These are phyloP conservation scores for Caenorhabditis sp. DNA, from an alignment of 2,888 invertebrate genomes.

Conservation along the genomic window DNA sequence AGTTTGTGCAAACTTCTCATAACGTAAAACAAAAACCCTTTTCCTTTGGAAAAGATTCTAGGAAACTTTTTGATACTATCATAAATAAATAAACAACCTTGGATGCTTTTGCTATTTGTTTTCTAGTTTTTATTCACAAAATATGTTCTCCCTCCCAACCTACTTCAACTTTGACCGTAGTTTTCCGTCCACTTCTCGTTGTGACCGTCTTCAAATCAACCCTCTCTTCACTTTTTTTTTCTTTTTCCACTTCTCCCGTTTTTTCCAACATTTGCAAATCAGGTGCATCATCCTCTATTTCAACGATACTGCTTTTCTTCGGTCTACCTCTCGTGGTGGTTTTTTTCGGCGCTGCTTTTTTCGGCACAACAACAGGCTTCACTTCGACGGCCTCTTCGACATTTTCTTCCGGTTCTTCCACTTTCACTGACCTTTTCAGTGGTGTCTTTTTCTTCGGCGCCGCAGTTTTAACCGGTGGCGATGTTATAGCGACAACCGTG, in stretches of 20 bases:
- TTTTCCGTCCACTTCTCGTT: background rate
- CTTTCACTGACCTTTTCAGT: background rate
- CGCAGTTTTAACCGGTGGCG: slow-evolving; percentile 2
- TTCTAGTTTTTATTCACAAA: too few relatives aligned
- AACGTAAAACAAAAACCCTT: too few relatives aligned
- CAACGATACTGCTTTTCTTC: background rate
- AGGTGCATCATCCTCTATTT: background rate
- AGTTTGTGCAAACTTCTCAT: too few relatives aligned
- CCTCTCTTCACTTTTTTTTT: background rate
- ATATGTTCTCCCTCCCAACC: background rate
- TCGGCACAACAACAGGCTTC: background rate
- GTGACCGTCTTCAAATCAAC: background rate
- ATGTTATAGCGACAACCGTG: background rate
- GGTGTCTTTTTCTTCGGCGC: slow-evolving; percentile 1
- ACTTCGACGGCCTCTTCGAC: slow-evolving; percentile 11
- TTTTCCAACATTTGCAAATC: background rate
- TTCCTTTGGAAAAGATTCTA: too few relatives aligned
- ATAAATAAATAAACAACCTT: background rate
- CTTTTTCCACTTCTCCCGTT: background rate
- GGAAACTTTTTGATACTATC: background rate
- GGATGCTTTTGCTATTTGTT: too few relatives aligned
- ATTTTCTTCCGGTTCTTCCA: slow-evolving; percentile 6
- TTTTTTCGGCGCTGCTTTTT: background rate
- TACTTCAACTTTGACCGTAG: background rate
- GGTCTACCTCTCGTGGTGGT: background rate